These are phyloP conservation scores for Gymnorhina tibicen DNA, from an alignment of 2,113 vertebrate species.

Conservation along the genomic window DNA sequence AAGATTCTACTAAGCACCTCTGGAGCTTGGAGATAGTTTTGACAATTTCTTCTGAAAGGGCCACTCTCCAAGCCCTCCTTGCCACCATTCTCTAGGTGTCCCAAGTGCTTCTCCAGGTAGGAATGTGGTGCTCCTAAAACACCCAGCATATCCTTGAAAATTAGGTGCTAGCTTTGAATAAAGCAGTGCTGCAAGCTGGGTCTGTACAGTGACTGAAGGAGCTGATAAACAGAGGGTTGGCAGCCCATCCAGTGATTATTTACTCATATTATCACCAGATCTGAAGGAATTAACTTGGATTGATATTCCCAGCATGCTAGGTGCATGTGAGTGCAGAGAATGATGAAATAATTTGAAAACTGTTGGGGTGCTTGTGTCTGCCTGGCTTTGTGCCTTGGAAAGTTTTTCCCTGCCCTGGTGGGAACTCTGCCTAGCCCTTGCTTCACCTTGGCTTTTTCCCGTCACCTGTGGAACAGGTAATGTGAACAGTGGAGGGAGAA, in stretches of 20 bases:
- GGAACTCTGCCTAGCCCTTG: background rate
- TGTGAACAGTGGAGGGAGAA: background rate
- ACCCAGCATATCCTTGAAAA: background rate
- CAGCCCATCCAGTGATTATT: background rate
- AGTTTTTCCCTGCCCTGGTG: background rate
- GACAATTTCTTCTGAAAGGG: background rate
- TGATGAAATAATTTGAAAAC: background rate
- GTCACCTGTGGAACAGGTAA: rapidly evolving
- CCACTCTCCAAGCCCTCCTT: background rate
- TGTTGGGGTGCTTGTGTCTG: background rate
- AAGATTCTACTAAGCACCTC: background rate
- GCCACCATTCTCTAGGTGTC: background rate
- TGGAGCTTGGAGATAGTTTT: background rate
- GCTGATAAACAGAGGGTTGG: background rate
- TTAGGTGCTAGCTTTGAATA: background rate
- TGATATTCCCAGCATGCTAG: background rate
- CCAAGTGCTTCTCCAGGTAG: background rate
- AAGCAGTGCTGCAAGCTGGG: background rate
- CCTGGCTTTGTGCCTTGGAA: background rate
- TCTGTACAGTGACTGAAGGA: background rate
- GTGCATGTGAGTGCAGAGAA: background rate
- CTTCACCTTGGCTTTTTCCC: background rate
- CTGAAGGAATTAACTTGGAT: background rate
- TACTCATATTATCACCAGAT: rapidly evolving
- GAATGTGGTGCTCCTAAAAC: background rate